Base-by-base conservation (phyloP, 2,113 vertebrate genomes). In the Chaetodon trifascialis region DNA sequence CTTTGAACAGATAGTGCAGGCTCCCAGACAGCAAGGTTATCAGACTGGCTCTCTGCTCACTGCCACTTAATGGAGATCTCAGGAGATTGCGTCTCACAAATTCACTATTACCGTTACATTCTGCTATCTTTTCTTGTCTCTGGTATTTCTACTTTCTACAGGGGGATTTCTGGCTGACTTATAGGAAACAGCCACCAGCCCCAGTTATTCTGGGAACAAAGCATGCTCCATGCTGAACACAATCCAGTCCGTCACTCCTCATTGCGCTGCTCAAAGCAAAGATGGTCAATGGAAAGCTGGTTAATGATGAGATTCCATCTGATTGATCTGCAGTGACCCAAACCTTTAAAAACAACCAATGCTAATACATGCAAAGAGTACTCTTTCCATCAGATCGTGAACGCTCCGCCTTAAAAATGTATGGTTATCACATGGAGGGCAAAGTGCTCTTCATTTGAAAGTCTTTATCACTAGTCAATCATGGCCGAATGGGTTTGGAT, bases 1-100 rank as follows among this genome's bases (percentile, higher is more conserved):
- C 93, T 94, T 89, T 93, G 63, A 93, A 89, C 90, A 38, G 95
- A 95, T 94, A 94, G 92, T 87, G 92, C 92, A 91, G 86, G 89
- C 93, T 95, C 94, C 96, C 95, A 96, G 94, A 90, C 94, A 94
- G 90, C 92, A 92, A 95, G 95, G 95, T 96, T 96, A 96, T 96
- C 96, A 94, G 82, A 71, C 87, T 83, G 93, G 94, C 92, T 94
- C 87, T 95, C 72, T 87, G 86, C 86, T 91, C 81, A 10, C 89
- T 90, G 88, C 90, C 89, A 92, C 91, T 92, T 92, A 93, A 89
- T 86, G 89, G 89, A 93, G 91, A 93, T 94, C 12, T 8, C 54
- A 83, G 66, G 25, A 91, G 91, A 94, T 93, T 90, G 75, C 3
- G 4, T 40, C 79, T 68, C 82, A 87, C 76, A 92, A 86, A 89